A percentile compares a stretch with the other conserved stretches of the same genome.
Conservation (phyloP, 2,113 vertebrate genomes). For the Bufo bufo region DNA sequence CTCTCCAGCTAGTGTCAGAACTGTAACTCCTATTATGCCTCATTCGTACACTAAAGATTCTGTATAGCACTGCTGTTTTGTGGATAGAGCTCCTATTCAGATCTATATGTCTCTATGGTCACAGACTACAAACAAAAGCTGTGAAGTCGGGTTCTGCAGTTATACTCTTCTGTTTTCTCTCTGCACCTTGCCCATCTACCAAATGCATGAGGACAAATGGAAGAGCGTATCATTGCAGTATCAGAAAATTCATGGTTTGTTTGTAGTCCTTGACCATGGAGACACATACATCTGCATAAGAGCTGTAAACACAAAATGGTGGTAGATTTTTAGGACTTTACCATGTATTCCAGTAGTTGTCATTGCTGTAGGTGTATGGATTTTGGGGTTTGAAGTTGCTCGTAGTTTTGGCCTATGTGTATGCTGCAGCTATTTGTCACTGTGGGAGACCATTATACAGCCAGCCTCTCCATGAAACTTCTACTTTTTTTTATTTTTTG, state of each 20-base stretch:
- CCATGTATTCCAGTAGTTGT: too few species aligned
- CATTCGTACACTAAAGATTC: too few species aligned
- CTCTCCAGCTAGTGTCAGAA: too few species aligned
- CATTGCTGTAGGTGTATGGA: too few species aligned
- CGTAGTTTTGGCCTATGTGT: not conserved
- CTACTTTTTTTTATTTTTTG: conserved; percentile 43
- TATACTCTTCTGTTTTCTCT: too few species aligned
- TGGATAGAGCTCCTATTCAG: not conserved
- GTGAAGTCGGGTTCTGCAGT: too few species aligned
- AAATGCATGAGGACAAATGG: not conserved
- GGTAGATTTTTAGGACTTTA: too few species aligned
- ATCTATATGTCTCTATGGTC: too few species aligned
- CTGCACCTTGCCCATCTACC: not conserved
- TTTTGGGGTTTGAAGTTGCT: too few species aligned
- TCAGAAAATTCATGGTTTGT: not conserved
- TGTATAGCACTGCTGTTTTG: not conserved
- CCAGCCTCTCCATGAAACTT: not conserved
- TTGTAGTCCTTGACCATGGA: not conserved
- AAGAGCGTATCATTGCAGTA: not conserved
- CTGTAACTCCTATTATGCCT: too few species aligned
- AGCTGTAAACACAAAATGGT: too few species aligned
- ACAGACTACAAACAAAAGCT: too few species aligned
- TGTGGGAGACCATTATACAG: not conserved
- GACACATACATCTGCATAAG: not conserved
- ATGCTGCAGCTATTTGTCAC: not conserved